Conservation (phyloP, 1,140 invertebrate genomes). For the Antheraea pernyi region DNA sequence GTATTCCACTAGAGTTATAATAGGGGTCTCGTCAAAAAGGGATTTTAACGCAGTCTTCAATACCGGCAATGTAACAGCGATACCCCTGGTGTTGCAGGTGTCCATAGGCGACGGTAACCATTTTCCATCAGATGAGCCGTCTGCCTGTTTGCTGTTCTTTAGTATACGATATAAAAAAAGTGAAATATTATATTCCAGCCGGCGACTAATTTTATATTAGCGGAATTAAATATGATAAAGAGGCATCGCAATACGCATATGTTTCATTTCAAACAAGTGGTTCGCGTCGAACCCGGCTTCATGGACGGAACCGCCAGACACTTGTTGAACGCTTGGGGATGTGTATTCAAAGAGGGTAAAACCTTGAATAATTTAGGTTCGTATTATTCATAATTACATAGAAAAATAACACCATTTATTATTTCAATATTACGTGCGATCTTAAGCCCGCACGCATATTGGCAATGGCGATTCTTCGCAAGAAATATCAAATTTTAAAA, state of each 20-base stretch:
- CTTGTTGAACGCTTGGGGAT: constrained; percentile 81
- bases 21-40: no score
- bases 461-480: no score
- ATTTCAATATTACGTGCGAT: not conserved
- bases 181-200: constrained; percentile 73
- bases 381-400: constrained; percentile 6
- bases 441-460: no score
- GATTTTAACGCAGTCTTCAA: no score
- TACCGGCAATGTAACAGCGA: no score
- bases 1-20: no score
- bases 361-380: constrained; percentile 43
- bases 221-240: constrained; percentile 83
- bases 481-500: no score
- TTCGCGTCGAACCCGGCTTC: constrained; percentile 80
- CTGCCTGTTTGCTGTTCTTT: not conserved
- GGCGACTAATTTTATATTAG: constrained; percentile 85
- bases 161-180: not conserved
- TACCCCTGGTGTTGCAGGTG: no score
- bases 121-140: no score
- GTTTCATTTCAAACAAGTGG: constrained; percentile 83
- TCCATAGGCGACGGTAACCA: no score
- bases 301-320: constrained; percentile 78
- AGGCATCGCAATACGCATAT: constrained; percentile 84
- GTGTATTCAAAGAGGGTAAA: constrained; percentile 56
- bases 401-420: not conserved